phyloP scores from a whole-genome alignment of 2,888 invertebrate species.

The Zygaena filipendulae region DNA sequence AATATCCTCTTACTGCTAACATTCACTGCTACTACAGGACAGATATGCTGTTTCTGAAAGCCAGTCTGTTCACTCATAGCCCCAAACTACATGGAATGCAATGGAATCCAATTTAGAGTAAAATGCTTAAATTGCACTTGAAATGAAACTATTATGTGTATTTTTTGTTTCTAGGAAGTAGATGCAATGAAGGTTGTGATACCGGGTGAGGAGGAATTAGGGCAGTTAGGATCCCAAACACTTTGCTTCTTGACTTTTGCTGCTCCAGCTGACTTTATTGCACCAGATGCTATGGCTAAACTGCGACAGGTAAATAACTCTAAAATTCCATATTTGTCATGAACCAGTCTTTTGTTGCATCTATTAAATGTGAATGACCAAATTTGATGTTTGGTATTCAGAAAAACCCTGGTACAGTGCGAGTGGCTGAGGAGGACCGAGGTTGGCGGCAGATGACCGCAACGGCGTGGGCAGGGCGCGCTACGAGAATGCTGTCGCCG shows the following conservation, averaged over 20 bases:
- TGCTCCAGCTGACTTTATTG: slow-evolving; percentile 92
- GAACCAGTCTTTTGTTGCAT: too few species aligned
- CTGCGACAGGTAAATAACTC: slow-evolving; percentile 88
- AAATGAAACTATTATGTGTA: too few species aligned
- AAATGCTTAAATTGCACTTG: too few species aligned
- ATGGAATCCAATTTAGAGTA: too few species aligned
- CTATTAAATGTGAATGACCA: neutral
- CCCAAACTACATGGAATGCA: too few species aligned
- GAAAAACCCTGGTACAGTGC: slow-evolving; percentile 86
- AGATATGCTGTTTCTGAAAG: too few species aligned
- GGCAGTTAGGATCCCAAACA: slow-evolving; percentile 88
- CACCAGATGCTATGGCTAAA: slow-evolving; percentile 97
- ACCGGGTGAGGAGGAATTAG: slow-evolving; percentile 92
- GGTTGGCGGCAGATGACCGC: slow-evolving; percentile 86
- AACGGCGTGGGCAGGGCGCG: slow-evolving; percentile 86
- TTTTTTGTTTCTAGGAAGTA: slow-evolving; percentile 88
- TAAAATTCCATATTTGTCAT: too few species aligned
- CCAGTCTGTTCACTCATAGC: too few species aligned
- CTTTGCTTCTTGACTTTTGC: slow-evolving; percentile 93
- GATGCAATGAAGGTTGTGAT: slow-evolving; percentile 91
- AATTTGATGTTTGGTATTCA: slow-evolving; percentile 15
- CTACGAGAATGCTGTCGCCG: slow-evolving; percentile 47
- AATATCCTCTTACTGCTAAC: too few species aligned
- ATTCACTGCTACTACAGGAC: too few species aligned
- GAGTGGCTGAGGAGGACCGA: slow-evolving; percentile 90